These are phyloP conservation scores for Anguilla anguilla DNA, from an alignment of 2,797 vertebrate species.

Conservation along the genomic window DNA sequence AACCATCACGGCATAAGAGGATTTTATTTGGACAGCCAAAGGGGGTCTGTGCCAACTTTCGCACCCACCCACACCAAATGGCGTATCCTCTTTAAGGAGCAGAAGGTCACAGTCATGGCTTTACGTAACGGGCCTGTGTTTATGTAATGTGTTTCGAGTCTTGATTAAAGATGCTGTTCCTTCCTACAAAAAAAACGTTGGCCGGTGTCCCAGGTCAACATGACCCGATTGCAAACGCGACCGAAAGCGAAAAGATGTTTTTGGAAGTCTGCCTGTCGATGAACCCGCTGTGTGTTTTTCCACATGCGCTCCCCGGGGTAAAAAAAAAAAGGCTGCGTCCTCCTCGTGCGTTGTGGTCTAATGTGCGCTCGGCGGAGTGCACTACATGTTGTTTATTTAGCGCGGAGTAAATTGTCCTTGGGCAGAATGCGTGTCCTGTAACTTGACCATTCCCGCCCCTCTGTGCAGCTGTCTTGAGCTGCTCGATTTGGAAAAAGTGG, in stretches of 20 bases:
- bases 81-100: not conserved
- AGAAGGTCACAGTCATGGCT: not conserved
- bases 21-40: not conserved
- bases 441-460: constrained; percentile 42
- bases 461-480: constrained; percentile 50
- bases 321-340: constrained; percentile 40
- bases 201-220: not conserved
- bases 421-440: constrained; percentile 43
- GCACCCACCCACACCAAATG: not conserved
- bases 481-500: constrained; percentile 43
- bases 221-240: no score
- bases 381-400: constrained; percentile 38
- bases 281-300: constrained; percentile 37
- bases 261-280: not conserved
- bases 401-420: constrained; percentile 32
- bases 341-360: constrained; percentile 40
- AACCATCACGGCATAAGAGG: not conserved
- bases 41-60: not conserved
- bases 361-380: constrained; percentile 48
- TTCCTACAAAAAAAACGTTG: not conserved
- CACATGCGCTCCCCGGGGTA: constrained; percentile 36
- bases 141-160: not conserved
- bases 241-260: not conserved
- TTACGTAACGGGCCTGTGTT: not conserved
- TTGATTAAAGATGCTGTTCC: not conserved